phyloP scores from a whole-genome alignment of 1,140 invertebrate genomes.

The Wasmannia auropunctata region DNA sequence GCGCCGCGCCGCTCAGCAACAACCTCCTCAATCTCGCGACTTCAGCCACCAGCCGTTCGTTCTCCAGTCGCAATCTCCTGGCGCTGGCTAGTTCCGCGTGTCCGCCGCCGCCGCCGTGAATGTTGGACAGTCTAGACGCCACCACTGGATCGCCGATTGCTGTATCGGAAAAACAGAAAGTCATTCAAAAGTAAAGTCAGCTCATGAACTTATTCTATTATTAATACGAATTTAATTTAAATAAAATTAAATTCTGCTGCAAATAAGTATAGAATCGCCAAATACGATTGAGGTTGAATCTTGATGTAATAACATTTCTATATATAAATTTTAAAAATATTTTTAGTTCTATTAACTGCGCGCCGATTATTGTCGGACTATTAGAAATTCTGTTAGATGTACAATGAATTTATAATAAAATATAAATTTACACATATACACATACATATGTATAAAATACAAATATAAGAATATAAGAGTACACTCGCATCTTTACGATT shows the following conservation, averaged over 20 bases:
- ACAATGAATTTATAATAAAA: not conserved
- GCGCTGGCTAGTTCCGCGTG: conserved; percentile 82
- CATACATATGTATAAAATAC: not conserved
- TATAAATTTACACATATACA: not conserved
- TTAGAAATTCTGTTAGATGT: too few species aligned
- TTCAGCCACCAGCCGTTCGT: conserved; percentile 89
- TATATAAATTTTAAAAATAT: too few species aligned
- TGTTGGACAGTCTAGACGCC: conserved; percentile 82
- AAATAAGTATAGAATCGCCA: too few species aligned
- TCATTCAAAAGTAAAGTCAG: not conserved
- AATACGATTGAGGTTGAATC: too few species aligned
- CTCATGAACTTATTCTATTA: not conserved
- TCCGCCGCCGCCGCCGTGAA: conserved; percentile 76
- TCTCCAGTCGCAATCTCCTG: conserved; percentile 88
- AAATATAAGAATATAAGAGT: not conserved
- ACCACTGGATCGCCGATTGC: conserved; percentile 81
- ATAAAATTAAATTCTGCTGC: not conserved
- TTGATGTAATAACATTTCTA: too few species aligned
- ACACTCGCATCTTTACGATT: not conserved
- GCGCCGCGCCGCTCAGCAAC: conserved; percentile 87
- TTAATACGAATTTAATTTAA: not conserved
- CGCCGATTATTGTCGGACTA: too few species aligned
- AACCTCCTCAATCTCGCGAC: conserved; percentile 87
- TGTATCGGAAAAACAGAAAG: conserved; percentile 40
- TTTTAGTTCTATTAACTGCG: too few species aligned